phyloP scores from a whole-genome alignment of 2,888 invertebrate genomes.

The Polydrusus cervinus region DNA sequence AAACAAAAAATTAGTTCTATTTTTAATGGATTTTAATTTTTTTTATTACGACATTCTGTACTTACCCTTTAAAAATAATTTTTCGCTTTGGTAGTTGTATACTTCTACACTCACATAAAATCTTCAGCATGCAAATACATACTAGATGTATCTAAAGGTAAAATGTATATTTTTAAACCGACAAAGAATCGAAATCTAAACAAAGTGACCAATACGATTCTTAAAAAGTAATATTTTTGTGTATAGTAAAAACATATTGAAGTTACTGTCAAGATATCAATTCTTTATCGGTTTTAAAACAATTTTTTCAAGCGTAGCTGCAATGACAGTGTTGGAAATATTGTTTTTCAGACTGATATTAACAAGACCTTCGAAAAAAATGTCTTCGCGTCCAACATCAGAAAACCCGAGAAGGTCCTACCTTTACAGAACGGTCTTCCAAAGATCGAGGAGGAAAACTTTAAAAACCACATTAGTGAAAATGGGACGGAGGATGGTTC shows the following conservation, averaged over 20 bases:
- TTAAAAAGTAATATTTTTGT: too few relatives aligned
- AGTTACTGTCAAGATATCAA: too few relatives aligned
- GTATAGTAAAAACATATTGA: too few relatives aligned
- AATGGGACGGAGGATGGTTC: slow-evolving; percentile 26
- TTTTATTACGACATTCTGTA: neutral
- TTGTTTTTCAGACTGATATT: slow-evolving; percentile 64
- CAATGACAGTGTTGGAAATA: neutral
- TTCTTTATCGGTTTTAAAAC: neutral
- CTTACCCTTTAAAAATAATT: neutral
- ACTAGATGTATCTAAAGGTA: neutral
- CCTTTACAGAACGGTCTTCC: slow-evolving; percentile 40
- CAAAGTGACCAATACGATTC: too few relatives aligned
- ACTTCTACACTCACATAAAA: neutral
- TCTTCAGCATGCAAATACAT: neutral
- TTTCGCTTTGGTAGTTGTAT: neutral
- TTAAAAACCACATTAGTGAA: slow-evolving; percentile 37
- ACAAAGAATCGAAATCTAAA: too few relatives aligned
- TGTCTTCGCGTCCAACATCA: slow-evolving; percentile 20
- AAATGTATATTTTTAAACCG: neutral
- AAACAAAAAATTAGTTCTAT: neutral
- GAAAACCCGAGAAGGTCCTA: slow-evolving; percentile 17
- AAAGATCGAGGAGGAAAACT: slow-evolving; percentile 50
- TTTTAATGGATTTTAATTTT: neutral
- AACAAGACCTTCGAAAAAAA: slow-evolving; percentile 62
- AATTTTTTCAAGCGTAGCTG: neutral